phyloP scores from a whole-genome alignment of 2,797 vertebrate genomes.

The Centropyge bicolor region DNA sequence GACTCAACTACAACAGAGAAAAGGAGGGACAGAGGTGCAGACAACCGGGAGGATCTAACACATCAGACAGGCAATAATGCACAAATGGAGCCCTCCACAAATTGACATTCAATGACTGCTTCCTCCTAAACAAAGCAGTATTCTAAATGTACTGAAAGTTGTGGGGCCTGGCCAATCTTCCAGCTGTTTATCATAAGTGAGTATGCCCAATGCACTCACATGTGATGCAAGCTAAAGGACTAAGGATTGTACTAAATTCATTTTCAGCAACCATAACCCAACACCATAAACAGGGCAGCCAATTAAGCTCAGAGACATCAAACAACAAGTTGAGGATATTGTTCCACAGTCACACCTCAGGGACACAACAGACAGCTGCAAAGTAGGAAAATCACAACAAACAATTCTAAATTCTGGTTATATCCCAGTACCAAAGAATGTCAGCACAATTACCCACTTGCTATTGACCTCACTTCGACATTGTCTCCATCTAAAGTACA shows the following conservation, averaged over 20 bases:
- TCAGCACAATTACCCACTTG: slow-evolving; percentile 68
- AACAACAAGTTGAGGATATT: slow-evolving; percentile 54
- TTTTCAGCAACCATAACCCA: slow-evolving; percentile 49
- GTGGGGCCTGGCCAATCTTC: slow-evolving; percentile 11
- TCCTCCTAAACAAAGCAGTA: slow-evolving; percentile 1
- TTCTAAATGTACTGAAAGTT: neutral
- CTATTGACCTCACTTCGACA: slow-evolving; percentile 62
- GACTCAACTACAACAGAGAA: slow-evolving; percentile 25
- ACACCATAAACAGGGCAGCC: slow-evolving; percentile 42
- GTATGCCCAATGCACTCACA: slow-evolving; percentile 33
- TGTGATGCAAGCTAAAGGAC: slow-evolving; percentile 43
- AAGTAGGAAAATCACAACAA: slow-evolving; percentile 48
- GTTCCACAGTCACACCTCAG: slow-evolving; percentile 45
- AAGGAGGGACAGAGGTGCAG: slow-evolving; percentile 32
- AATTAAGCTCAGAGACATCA: slow-evolving; percentile 41
- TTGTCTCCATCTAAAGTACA: slow-evolving; percentile 52
- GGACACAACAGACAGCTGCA: slow-evolving; percentile 49
- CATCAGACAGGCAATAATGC: neutral
- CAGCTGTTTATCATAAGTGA: slow-evolving; percentile 48
- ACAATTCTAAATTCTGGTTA: slow-evolving; percentile 48
- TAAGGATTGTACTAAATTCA: slow-evolving; percentile 50
- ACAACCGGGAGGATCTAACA: neutral
- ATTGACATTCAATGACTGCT: neutral
- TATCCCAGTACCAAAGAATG: slow-evolving; percentile 70
- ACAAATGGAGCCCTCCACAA: neutral